Evolutionary conservation across 2,888 invertebrate species (phyloP).

Genomic region (Neoscelio sp.): DNA sequence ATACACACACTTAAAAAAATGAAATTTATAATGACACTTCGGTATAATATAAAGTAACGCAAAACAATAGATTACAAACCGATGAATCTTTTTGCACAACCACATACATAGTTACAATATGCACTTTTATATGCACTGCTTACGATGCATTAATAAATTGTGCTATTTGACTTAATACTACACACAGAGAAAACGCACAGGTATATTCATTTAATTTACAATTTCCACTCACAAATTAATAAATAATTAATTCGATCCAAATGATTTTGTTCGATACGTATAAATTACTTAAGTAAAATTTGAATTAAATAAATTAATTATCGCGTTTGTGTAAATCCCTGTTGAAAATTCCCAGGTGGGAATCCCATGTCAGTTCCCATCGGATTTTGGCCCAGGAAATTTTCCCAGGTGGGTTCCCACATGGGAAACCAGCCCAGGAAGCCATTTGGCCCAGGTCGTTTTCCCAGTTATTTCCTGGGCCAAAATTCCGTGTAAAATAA

Average conservation of each 20-base stretch:
- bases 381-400: too few relatives aligned
- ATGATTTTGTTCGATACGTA: constrained; percentile 8
- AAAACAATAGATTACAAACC: too few relatives aligned
- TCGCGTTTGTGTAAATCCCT: neutral
- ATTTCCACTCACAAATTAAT: constrained; percentile 19
- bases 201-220: constrained; percentile 22
- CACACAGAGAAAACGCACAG: constrained; percentile 20
- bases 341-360: too few relatives aligned
- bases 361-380: too few relatives aligned
- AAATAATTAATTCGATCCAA: constrained; percentile 23
- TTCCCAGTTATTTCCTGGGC: too few relatives aligned
- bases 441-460: too few relatives aligned
- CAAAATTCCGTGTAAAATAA: too few relatives aligned
- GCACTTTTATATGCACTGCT: constrained; percentile 2
- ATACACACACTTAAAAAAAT: too few relatives aligned
- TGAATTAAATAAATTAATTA: constrained; percentile 8
- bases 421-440: too few relatives aligned
- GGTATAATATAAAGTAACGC: too few relatives aligned
- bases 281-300: constrained; percentile 10
- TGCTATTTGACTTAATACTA: constrained; percentile 36
- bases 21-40: too few relatives aligned
- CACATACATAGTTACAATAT: neutral
- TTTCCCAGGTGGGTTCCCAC: too few relatives aligned
- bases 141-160: constrained; percentile 28
- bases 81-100: constrained; percentile 4